Percentiles rank a stretch among this genome's conserved stretches.
These are phyloP conservation scores for Melipona quadrifasciata DNA, from an alignment of 1,140 invertebrate genomes.

Conservation along the genomic window DNA sequence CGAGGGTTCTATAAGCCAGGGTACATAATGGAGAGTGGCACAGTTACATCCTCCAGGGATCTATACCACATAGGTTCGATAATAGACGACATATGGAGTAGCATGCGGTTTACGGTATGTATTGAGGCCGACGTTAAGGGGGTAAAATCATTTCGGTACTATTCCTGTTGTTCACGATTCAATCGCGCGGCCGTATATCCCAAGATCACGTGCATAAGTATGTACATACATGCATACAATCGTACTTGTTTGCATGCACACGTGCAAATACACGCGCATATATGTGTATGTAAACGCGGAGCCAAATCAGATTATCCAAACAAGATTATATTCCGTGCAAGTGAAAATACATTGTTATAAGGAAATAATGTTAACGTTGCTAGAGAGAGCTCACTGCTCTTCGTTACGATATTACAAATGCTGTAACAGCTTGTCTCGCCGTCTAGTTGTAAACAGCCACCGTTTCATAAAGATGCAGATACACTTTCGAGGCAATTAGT, in stretches of 20 bases:
- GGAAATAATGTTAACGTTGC: background rate
- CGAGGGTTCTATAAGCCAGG: background rate
- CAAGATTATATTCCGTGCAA: background rate
- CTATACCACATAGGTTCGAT: slow-evolving; percentile 30
- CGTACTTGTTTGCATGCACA: background rate
- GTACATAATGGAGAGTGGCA: slow-evolving; percentile 7
- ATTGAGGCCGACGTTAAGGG: slow-evolving; percentile 30
- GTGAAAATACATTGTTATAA: background rate
- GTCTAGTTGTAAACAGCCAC: background rate
- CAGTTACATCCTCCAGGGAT: slow-evolving; percentile 34
- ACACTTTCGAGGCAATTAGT: background rate
- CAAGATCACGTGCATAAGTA: slow-evolving; percentile 13
- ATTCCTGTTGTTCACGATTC: slow-evolving; percentile 22
- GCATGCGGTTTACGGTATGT: slow-evolving; percentile 21
- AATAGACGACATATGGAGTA: slow-evolving; percentile 24
- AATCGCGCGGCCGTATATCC: slow-evolving; percentile 16
- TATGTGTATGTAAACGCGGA: background rate
- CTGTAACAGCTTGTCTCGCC: background rate
- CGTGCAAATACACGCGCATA: background rate
- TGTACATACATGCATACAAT: background rate
- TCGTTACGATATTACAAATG: background rate
- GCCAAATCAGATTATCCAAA: background rate
- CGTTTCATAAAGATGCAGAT: background rate
- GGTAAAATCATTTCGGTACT: slow-evolving; percentile 35
- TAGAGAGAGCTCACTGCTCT: background rate